A percentile compares a stretch with the other conserved stretches of the same genome.
These are phyloP conservation scores for Coelinius sp. DNA, from an alignment of 2,888 invertebrate genomes.

Conservation along the genomic window DNA sequence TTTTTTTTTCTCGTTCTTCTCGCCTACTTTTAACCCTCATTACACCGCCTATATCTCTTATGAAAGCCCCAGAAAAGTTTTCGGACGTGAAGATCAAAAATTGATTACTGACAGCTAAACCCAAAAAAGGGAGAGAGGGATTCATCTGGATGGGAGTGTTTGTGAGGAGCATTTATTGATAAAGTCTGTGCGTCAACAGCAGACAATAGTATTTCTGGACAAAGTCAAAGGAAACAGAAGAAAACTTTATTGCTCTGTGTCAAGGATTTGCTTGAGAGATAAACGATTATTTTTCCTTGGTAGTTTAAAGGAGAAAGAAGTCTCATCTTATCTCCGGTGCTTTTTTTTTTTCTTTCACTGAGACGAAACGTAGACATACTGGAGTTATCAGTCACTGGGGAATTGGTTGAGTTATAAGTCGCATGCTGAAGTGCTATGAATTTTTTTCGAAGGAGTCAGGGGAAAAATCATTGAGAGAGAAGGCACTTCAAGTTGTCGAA, in stretches of 20 bases:
- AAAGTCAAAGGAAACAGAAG: neutral
- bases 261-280: slow-evolving; percentile 17
- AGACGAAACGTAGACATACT: slow-evolving; percentile 1
- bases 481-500: neutral
- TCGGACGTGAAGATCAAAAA: neutral
- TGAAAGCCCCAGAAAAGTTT: neutral
- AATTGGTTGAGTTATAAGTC: neutral
- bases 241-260: slow-evolving; percentile 27
- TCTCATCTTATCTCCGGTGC: neutral
- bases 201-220: neutral
- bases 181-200: neutral
- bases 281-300: slow-evolving; percentile 11
- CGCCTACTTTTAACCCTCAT: neutral
- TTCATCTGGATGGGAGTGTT: neutral
- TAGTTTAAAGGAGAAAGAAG: slow-evolving; percentile 1
- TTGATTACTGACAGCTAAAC: neutral
- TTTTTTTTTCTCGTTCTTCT: neutral
- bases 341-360: neutral
- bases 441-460: neutral
- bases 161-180: slow-evolving; percentile 1
- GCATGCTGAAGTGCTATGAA: neutral
- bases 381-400: slow-evolving; percentile 24
- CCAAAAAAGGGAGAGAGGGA: neutral
- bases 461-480: neutral
- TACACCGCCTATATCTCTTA: neutral